Conservation (phyloP, 2,888 invertebrate species). For the Nematopogon swammerdamellus region DNA sequence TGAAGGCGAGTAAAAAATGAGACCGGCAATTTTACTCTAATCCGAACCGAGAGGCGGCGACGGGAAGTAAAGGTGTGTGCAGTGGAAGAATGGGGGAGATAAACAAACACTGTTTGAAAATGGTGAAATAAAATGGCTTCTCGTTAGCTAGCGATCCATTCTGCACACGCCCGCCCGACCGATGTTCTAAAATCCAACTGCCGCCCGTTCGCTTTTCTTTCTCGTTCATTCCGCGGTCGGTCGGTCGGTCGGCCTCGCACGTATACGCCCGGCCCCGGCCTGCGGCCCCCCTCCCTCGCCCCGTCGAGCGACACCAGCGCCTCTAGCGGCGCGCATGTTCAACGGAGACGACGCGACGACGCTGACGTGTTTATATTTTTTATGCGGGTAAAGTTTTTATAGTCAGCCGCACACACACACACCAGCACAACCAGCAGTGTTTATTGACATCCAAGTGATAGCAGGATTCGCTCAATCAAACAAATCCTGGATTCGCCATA, state of each 20-base stretch:
- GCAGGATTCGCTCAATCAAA: no score
- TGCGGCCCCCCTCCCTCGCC: slow-evolving; percentile 17
- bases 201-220: slow-evolving; percentile 6
- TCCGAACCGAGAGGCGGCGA: no score
- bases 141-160: slow-evolving; percentile 55
- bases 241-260: neutral
- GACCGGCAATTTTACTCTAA: slow-evolving; percentile 15
- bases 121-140: slow-evolving; percentile 60
- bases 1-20: slow-evolving; percentile 28
- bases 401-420: no score
- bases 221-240: neutral
- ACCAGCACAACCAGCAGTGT: no score
- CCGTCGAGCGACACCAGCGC: neutral
- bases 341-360: neutral
- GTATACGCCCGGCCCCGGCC: slow-evolving; percentile 9
- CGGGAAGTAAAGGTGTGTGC: no score
- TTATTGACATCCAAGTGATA: no score
- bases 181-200: slow-evolving; percentile 58
- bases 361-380: slow-evolving; percentile 54
- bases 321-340: slow-evolving; percentile 34
- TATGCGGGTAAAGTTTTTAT: slow-evolving; percentile 29
- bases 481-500: no score
- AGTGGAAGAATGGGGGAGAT: slow-evolving; percentile 25
- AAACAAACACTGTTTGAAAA: slow-evolving; percentile 54
- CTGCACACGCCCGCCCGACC: slow-evolving; percentile 54